Evolutionary conservation across 2,888 invertebrate species (phyloP), one percentile per base, ranked within the genome.

Genomic region (Drosophila stalkeri): DNA sequence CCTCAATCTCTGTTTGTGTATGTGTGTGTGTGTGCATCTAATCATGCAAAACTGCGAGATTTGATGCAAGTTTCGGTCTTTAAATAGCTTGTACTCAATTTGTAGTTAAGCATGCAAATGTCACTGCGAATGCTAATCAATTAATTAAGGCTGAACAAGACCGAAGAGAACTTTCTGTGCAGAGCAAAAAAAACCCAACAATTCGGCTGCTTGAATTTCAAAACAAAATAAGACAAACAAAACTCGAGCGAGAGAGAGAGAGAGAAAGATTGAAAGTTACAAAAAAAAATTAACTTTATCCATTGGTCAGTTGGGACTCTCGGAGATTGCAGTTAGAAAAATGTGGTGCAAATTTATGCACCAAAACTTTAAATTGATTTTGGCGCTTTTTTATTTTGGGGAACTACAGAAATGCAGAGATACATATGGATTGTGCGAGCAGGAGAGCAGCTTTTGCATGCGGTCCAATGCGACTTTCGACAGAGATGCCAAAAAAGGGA

Each of bases 361-460:
- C 75, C 76, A 78, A 86, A 86, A 86, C 76, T 86, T 86, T 86
- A 86, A 89, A 89, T 89, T 84, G 80, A 86, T 89, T 86, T 86
- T 78, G 62, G 65, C 35, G 56, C 56, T 55, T 73, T 78, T 70
- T 75, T 51, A 33, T 78, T 70, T 72, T 51, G 27, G n/a, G 23
- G 35, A 55, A 52, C n/a, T n/a, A 52, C 39, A 35, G 14, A 57
- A 23, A 31, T 56, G 39, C 46, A 41, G n/a, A 57, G 23, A 37
- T 56, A 47, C 46, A 6, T 31, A 31, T 39, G 33, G 37, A 39
- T 33, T 46, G 23, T 16, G 27, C 8, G 9, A 55, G 14, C 4
- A 39, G 49, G 31, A 35, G 46, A 14, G 41, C 27, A 52, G 65
- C 73, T 81, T 80, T 76, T 66, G 68, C 72, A 80, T 77, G 79